Evolutionary conservation across 2,113 vertebrate genomes (phyloP).

Genomic region (Prunella himalayana): DNA sequence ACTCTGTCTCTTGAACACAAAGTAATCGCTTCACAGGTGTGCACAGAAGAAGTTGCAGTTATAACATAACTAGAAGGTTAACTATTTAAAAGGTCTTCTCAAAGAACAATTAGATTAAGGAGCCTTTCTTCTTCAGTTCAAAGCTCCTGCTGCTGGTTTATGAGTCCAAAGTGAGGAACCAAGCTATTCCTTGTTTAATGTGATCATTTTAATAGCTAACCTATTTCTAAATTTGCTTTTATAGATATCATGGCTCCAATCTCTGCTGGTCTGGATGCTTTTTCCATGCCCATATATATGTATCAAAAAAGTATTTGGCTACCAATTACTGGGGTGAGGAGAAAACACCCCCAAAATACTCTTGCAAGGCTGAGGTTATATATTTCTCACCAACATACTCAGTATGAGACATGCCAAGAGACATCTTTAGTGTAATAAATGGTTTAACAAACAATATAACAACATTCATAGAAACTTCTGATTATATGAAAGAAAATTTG

Average conservation of each 20-base stretch:
- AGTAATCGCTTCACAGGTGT: slow-evolving; percentile 40
- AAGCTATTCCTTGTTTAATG: slow-evolving; percentile 32
- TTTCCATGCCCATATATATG: not conserved
- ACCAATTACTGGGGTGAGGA: not conserved
- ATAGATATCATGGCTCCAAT: not conserved
- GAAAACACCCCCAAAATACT: not conserved
- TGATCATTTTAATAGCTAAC: not conserved
- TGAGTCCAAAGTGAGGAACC: slow-evolving; percentile 7
- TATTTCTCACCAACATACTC: not conserved
- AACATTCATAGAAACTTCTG: not conserved
- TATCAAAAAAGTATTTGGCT: not conserved
- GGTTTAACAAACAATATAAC: not conserved
- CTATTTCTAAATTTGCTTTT: slow-evolving; percentile 15
- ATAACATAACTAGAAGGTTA: slow-evolving; percentile 27
- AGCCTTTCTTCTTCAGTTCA: slow-evolving; percentile 34
- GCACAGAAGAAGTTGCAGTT: slow-evolving; percentile 23
- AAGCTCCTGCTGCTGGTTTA: slow-evolving; percentile 28
- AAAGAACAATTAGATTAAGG: not conserved
- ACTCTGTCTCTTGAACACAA: not conserved
- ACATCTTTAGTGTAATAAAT: not conserved
- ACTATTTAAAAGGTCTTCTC: slow-evolving; percentile 28
- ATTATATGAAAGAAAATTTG: not conserved
- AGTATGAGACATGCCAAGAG: not conserved
- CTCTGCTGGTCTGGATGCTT: not conserved
- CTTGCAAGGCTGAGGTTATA: not conserved